These are phyloP conservation scores for Morpho deidamia DNA, from an alignment of 2,888 invertebrate genomes.

Conservation along the genomic window DNA sequence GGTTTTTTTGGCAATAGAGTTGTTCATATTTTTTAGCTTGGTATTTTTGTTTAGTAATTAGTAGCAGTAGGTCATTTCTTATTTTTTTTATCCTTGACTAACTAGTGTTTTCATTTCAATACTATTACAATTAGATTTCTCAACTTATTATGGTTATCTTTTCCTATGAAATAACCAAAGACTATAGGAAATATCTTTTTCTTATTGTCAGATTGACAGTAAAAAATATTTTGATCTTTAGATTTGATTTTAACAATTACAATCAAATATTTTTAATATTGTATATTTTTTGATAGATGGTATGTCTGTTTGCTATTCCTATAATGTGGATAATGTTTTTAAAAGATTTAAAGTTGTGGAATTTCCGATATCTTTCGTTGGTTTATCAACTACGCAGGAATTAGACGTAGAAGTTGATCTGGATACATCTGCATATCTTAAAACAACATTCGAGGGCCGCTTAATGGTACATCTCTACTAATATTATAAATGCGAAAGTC, in stretches of 20 bases:
- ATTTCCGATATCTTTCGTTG: conserved; percentile 60
- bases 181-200: not conserved
- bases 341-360: conserved; percentile 56
- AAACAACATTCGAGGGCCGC: conserved; percentile 51
- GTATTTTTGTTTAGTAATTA: too few species aligned
- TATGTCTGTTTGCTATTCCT: conserved; percentile 39
- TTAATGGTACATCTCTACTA: conserved; percentile 56
- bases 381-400: conserved; percentile 43
- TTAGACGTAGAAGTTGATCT: conserved; percentile 54
- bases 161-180: too few species aligned
- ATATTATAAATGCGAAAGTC: too few species aligned
- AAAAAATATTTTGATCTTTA: not conserved
- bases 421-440: conserved; percentile 49
- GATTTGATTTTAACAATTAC: not conserved
- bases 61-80: too few species aligned
- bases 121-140: too few species aligned
- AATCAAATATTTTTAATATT: conserved; percentile 1
- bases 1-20: too few species aligned
- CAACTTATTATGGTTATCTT: too few species aligned
- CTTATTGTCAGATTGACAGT: not conserved
- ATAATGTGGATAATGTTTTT: conserved; percentile 55
- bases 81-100: too few species aligned
- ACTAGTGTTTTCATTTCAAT: too few species aligned
- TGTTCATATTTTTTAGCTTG: too few species aligned
- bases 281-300: conserved; percentile 1